Conservation (phyloP, 2,888 invertebrate species). For the Lithophane leautieri region DNA sequence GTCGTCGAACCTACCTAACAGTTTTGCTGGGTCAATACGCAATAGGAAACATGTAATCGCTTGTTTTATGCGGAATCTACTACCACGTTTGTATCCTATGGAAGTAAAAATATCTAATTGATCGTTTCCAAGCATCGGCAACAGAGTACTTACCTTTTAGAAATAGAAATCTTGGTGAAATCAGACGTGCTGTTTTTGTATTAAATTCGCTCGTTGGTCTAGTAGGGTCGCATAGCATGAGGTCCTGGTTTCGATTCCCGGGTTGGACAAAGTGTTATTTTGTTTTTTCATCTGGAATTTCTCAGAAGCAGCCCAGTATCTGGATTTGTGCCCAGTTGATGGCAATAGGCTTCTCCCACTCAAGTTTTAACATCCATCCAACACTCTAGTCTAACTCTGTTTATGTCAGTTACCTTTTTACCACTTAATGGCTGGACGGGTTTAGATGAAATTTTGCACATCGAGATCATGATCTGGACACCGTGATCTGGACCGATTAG, state of each 20-base stretch:
- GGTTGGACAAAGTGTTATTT: not conserved
- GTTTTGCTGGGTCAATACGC: not conserved
- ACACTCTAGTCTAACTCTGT: no score
- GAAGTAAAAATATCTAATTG: slow-evolving; percentile 35
- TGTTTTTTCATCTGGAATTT: not conserved
- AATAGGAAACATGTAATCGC: slow-evolving; percentile 25
- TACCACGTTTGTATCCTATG: slow-evolving; percentile 10
- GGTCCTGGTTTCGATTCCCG: no score
- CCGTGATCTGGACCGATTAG: not conserved
- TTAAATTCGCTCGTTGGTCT: not conserved
- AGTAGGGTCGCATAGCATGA: not conserved
- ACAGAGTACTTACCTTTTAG: not conserved
- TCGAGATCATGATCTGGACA: no score
- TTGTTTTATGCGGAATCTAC: slow-evolving; percentile 9
- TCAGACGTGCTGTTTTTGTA: not conserved
- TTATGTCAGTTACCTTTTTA: no score
- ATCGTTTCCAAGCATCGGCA: slow-evolving; percentile 21
- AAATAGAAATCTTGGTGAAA: slow-evolving; percentile 34
- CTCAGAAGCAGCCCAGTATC: not conserved
- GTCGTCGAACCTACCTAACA: not conserved
- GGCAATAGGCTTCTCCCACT: no score
- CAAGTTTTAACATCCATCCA: no score
- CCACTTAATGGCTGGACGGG: no score
- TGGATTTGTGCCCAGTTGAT: no score
- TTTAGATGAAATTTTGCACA: no score